Evolutionary conservation across 2,888 invertebrate species (phyloP), one percentile per base, ranked within the genome.

Genomic region (Cyclophora punctaria): DNA sequence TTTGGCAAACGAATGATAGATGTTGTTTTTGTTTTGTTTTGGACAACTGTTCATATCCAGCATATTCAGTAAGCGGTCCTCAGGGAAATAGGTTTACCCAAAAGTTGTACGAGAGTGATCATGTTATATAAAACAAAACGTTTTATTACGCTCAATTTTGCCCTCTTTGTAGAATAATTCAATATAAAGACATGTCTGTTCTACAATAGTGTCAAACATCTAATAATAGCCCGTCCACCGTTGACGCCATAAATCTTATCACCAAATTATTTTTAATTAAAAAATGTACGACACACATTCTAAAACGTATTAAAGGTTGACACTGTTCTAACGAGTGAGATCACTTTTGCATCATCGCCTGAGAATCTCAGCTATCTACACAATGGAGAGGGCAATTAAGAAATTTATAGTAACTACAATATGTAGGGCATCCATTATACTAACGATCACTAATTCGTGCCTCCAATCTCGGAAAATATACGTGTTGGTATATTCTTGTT

Each of bases 361-460:
- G 78, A 70, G 82, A 86, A 86, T 86, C 80, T 82, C 79, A 60
- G 73, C 74, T 64, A 37, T 37, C 37, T 2, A 37, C 64, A 73
- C 74, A 74, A 72, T 70, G 62, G 62, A 53, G 56, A 53, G 53
- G 69, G 74, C 83, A 83, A 85, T 86, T 86, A 87, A 84, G 80
- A 81, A 81, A 86, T 86, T 82, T 81, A 82, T 82, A 78, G 73
- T 80, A 75, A 80, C 74, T 72, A 73, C 74, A 72, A 64, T 77
- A 81, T 81, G 75, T 82, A 76, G 85, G 74, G 65, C 82, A 67
- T 55, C 77, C 76, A 82, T 85, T 83, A 80, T 66, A 57, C 73
- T 84, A 83, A 84, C 79, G 80, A 80, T 69, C 64, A 59, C 73
- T 83, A 80, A 82, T 84, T 81, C 70, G 63, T 66, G 70, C 66